Base-by-base conservation (phyloP, 2,797 vertebrate genomes). In the Peromyscus nudipes region DNA sequence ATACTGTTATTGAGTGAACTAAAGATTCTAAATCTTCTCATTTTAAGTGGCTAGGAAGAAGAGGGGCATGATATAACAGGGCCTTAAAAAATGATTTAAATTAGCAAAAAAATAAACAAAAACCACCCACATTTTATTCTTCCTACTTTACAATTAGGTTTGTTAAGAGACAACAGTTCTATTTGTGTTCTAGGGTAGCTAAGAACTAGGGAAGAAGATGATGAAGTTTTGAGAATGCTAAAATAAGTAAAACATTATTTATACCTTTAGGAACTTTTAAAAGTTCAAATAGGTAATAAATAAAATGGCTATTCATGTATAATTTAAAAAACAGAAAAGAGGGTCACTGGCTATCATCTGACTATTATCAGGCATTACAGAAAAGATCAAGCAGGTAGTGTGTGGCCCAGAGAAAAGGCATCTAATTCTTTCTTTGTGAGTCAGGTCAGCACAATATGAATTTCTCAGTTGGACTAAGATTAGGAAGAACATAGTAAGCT, bases 41-140 rank as follows among this genome's bases (percentile, higher is more conserved):
- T 93, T 89, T 92, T 77, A 40, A 34, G 21, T 69, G 11, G 8
- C 49, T 46, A 75, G 40, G 25, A 92, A 34, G 52, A 82, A 90
- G 10, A 37, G 6, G 40, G 10, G n/a, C 16, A 64, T 81, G 76
- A 55, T 83, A 64, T 90, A 55, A 80, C 10, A 73, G 29, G 52
- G 13, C 25, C 96, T 94, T 94, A 52, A 69, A n/a, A 67, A 79
- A 81, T 97, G 71, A 94, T n/a, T 96, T 69, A 89, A 94, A 67
- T 81, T 14, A 96, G 83, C 82, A 73, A 76, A 89, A 86, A 43
- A 67, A 12, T 25, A 46, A 89, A 87, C 23, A 79, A 81, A 81
- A 31, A 37, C n/a, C 4, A 40, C 6, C 9, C 69, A 91, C 11
- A n/a, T 71, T 96, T 94, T 91, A 31, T 71, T 91, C 6, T 91